phyloP scores from a whole-genome alignment of 37 sponge, comb jelly and placozoan species.

The Aphrocallistes beatrix region DNA sequence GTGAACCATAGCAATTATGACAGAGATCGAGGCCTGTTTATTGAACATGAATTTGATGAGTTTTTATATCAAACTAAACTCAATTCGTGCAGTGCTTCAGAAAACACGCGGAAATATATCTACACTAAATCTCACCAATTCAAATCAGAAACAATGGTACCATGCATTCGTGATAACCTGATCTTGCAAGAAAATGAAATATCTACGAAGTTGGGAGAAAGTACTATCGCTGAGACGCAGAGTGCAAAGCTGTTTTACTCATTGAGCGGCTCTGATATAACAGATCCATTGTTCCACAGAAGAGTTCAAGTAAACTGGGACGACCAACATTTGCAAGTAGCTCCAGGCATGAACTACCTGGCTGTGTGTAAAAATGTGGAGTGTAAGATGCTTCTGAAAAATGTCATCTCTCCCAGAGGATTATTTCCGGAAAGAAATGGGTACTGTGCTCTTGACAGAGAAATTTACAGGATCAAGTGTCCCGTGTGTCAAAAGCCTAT shows the following conservation, averaged over 20 bases:
- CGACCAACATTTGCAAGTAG: not conserved
- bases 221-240: not conserved
- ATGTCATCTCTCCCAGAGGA: not conserved
- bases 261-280: not conserved
- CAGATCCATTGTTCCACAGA: not conserved
- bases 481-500: not conserved
- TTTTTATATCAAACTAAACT: no score
- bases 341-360: not conserved
- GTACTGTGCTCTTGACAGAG: not conserved
- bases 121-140: no score
- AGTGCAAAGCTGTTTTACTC: not conserved
- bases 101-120: no score
- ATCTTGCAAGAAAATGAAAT: not conserved
- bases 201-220: not conserved
- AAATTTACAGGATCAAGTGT: not conserved
- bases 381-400: not conserved
- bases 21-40: no score
- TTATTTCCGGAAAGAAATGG: slow-evolving; percentile 9
- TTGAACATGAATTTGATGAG: no score
- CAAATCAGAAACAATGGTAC: no score
- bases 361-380: not conserved
- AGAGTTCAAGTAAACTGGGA: not conserved
- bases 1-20: no score
- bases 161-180: no score
- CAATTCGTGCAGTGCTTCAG: no score